phyloP scores from a whole-genome alignment of 2,113 vertebrate species.

The Silurus glanis region DNA sequence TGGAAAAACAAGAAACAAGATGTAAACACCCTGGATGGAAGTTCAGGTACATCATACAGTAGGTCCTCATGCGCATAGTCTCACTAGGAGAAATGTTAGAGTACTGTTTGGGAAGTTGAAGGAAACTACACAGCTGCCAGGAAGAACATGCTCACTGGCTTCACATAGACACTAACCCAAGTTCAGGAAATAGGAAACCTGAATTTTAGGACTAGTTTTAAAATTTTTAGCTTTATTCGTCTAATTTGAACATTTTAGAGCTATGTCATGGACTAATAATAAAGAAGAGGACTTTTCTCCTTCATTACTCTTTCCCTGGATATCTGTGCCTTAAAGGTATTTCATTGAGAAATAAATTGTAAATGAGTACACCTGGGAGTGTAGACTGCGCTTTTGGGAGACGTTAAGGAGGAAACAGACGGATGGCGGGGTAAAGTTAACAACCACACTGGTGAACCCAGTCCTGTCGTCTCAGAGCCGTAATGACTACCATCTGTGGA shows the following conservation, averaged over 20 bases:
- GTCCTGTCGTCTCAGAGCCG: slow-evolving; percentile 11
- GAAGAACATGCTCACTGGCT: not conserved
- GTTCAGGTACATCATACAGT: not conserved
- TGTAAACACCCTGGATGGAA: not conserved
- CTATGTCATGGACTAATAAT: not conserved
- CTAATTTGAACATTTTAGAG: not conserved
- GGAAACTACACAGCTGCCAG: not conserved
- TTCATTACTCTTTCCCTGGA: not conserved
- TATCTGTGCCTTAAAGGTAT: not conserved
- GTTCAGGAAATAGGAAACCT: not conserved
- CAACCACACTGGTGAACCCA: slow-evolving; percentile 16
- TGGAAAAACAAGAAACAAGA: not conserved
- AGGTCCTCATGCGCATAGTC: not conserved
- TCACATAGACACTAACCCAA: not conserved
- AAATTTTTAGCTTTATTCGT: not conserved
- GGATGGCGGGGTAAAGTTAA: slow-evolving; percentile 31
- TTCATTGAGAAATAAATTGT: not conserved
- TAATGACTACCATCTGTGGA: slow-evolving; percentile 45
- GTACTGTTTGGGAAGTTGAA: not conserved
- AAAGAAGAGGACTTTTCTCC: not conserved
- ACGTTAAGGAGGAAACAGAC: not conserved
- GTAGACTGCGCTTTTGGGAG: not conserved
- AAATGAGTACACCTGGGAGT: slow-evolving; percentile 8
- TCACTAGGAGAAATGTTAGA: not conserved
- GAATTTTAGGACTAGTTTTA: too few relatives aligned